Base-by-base conservation (phyloP, 2,113 vertebrate genomes). In the Ahaetulla prasina region DNA sequence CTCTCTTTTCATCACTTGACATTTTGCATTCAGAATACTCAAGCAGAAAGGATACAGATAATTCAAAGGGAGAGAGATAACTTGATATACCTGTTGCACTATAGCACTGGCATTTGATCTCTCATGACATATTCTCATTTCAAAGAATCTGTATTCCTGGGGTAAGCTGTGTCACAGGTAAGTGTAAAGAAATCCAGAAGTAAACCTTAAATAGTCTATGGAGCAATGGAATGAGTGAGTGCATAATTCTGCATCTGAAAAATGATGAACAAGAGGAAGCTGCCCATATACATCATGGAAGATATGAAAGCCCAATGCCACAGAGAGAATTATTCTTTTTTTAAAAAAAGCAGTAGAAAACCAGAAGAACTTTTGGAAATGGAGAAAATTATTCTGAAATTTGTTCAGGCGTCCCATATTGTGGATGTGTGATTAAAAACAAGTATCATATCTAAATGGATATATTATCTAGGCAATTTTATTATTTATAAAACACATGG, bases 261-360 rank as follows among this genome's bases (percentile, higher is more conserved):
- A 0, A n/a, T 95, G 92, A 96, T 93, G 94, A 93, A 94, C 94
- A 94, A 63, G 91, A 91, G 53, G 89, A 88, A 74, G 87, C 89
- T 91, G 87, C 94, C 90, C 43, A 0, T 85, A 49, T 16, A 68
- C 94, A 93, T 52, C 0, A 57, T 0, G 86, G 25, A 86, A 87
- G 89, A 43, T 94, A 94, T 49, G n/a, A 49, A 90, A 94, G 92
- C 95, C 85, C 43, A 93, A 91, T 92, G 53, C 85, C 92, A 94
- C 95, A 95, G 94, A 94, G 95, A 96, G 94, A 96, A 35, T 85
- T 92, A 68, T 91, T 86, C 57, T 60, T 55, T 57, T 10, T 10
- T n/a, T n/a, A n/a, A 3, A 60, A 27, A 85, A 20, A 55, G 94
- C 50, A 84, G 92, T 49, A 50, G 91, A 90, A 91, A 86, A 96